phyloP scores from a whole-genome alignment of 2,113 vertebrate genomes.

The Craseonycteris thonglongyai region DNA sequence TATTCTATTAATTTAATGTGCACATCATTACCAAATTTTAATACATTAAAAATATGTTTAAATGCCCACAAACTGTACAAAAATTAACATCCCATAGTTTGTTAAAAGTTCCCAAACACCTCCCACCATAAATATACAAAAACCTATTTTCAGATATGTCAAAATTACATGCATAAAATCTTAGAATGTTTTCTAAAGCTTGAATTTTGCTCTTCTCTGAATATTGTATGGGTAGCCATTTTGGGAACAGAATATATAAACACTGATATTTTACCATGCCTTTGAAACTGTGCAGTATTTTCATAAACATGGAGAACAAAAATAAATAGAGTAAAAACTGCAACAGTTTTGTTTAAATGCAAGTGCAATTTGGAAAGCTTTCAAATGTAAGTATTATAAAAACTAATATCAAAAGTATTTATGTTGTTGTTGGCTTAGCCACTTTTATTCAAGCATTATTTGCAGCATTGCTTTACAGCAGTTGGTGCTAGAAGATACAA shows the following conservation, averaged over 20 bases:
- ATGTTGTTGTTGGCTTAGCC: slow-evolving; percentile 57
- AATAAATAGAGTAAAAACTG: slow-evolving; percentile 78
- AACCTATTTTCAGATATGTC: slow-evolving; percentile 67
- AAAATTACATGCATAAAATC: slow-evolving; percentile 72
- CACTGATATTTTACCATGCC: slow-evolving; percentile 56
- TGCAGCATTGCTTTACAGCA: slow-evolving; percentile 74
- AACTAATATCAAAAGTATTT: slow-evolving; percentile 59
- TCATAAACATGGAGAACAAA: slow-evolving; percentile 65
- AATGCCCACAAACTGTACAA: slow-evolving; percentile 78
- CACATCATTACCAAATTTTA: slow-evolving; percentile 78
- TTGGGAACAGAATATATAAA: slow-evolving; percentile 53
- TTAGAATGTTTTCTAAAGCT: slow-evolving; percentile 61
- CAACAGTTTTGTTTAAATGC: slow-evolving; percentile 54
- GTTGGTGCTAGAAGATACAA: slow-evolving; percentile 69
- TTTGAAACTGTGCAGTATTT: slow-evolving; percentile 69
- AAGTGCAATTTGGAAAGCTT: slow-evolving; percentile 73
- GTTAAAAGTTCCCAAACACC: slow-evolving; percentile 74
- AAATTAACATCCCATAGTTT: slow-evolving; percentile 74
- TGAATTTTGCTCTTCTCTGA: slow-evolving; percentile 53
- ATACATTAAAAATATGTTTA: slow-evolving; percentile 80
- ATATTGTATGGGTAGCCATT: slow-evolving; percentile 58
- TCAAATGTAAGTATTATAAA: slow-evolving; percentile 48
- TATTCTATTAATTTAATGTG: slow-evolving; percentile 70
- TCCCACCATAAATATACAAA: slow-evolving; percentile 79
- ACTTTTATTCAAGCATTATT: slow-evolving; percentile 67